Percentiles rank a stretch among this genome's conserved stretches.
phyloP scores from a whole-genome alignment of 2,797 vertebrate genomes.

The Oreortyx pictus region DNA sequence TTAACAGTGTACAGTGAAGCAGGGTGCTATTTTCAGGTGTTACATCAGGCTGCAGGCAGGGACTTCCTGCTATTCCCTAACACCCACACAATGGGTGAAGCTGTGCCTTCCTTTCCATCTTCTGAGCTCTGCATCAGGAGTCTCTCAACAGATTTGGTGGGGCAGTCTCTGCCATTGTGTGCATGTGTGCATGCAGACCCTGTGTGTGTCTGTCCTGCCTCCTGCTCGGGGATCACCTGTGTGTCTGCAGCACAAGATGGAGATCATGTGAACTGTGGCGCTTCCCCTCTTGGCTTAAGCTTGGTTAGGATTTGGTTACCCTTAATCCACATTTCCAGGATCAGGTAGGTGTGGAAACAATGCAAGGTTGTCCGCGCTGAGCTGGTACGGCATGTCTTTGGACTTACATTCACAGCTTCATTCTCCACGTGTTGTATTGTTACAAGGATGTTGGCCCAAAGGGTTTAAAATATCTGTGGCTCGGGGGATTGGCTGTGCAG shows the following conservation, averaged over 20 bases:
- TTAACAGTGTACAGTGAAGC: neutral
- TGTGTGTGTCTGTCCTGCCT: accelerated
- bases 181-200: neutral
- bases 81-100: neutral
- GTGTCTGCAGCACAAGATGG: neutral
- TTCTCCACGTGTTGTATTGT: neutral
- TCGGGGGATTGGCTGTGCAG: too few relatives aligned
- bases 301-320: constrained; percentile 1
- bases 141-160: accelerated
- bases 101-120: neutral
- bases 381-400: neutral
- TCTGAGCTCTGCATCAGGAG: neutral
- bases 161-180: neutral
- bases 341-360: constrained; percentile 4
- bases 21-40: neutral
- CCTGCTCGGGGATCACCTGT: neutral
- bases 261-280: neutral
- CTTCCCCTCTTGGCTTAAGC: neutral
- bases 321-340: constrained; percentile 18
- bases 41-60: neutral
- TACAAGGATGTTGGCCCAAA: neutral
- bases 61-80: neutral
- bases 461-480: too few relatives aligned
- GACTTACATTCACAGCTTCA: neutral
- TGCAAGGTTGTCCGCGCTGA: neutral